These are phyloP conservation scores for Neodiprion fabricii DNA, from an alignment of 1,140 invertebrate species.

Conservation along the genomic window DNA sequence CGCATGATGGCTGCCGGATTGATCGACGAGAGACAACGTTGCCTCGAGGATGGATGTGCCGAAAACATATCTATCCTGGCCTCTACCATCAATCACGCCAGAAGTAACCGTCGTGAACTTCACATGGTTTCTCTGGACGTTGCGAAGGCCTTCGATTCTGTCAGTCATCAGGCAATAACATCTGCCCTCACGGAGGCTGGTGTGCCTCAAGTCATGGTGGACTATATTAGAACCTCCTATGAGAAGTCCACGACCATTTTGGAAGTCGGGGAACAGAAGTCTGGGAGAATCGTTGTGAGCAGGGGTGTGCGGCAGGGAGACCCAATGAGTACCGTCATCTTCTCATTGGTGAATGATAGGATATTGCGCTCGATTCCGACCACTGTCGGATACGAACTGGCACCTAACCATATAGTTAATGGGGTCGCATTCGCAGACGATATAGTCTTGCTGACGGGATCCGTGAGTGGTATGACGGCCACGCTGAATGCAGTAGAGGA, in stretches of 20 bases:
- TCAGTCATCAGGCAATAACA: slow-evolving; percentile 18
- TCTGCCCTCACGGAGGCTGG: slow-evolving; percentile 15
- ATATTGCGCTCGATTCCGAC: too few species aligned
- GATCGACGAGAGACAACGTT: slow-evolving; percentile 26
- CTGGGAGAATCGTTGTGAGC: too few species aligned
- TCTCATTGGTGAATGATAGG: too few species aligned
- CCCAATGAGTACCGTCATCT: too few species aligned
- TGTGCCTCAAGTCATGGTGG: slow-evolving; percentile 6
- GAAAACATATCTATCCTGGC: slow-evolving; percentile 29
- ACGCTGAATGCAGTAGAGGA: not conserved
- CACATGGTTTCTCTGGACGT: slow-evolving; percentile 30
- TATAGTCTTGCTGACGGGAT: slow-evolving; percentile 42
- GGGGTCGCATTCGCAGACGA: slow-evolving; percentile 52
- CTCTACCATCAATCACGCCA: slow-evolving; percentile 14
- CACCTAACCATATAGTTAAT: too few species aligned
- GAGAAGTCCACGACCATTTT: slow-evolving; percentile 17
- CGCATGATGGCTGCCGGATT: not conserved
- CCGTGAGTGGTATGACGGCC: slow-evolving; percentile 27
- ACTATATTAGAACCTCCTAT: slow-evolving; percentile 23
- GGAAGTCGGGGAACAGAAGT: too few species aligned
- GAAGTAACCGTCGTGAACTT: not conserved
- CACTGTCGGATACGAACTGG: too few species aligned
- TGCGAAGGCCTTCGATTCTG: slow-evolving; percentile 32
- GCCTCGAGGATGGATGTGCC: slow-evolving; percentile 29
- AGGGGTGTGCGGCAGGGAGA: too few species aligned